Evolutionary conservation across 1,140 invertebrate species (phyloP).

Genomic region (Arctopsyche grandis): DNA sequence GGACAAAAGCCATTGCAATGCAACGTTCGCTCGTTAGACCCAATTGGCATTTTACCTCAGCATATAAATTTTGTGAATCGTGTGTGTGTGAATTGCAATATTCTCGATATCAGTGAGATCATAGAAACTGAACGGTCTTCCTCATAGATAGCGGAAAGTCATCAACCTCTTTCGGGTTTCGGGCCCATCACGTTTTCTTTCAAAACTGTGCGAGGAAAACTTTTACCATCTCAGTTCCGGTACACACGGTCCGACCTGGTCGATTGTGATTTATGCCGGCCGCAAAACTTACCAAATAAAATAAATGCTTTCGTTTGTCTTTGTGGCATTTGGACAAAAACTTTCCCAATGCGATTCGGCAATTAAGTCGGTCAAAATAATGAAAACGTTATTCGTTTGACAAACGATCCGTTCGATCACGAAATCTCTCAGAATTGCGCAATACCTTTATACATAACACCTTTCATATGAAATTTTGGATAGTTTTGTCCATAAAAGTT

Average conservation of each 20-base stretch:
- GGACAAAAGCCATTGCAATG: too few relatives aligned
- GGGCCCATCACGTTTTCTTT: slow-evolving; percentile 22
- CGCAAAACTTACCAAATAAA: too few relatives aligned
- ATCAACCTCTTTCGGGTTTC: not conserved
- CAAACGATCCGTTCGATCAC: slow-evolving; percentile 32
- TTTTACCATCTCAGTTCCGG: slow-evolving; percentile 6
- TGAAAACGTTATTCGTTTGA: slow-evolving; percentile 26
- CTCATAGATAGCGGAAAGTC: not conserved
- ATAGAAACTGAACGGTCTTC: too few relatives aligned
- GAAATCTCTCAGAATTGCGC: slow-evolving; percentile 20
- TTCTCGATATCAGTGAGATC: too few relatives aligned
- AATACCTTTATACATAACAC: not conserved
- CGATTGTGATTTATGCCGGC: slow-evolving; percentile 16
- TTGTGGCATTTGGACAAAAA: not conserved
- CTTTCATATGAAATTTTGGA: not conserved
- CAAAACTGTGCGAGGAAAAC: slow-evolving; percentile 6
- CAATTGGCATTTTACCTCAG: too few relatives aligned
- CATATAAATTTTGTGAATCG: too few relatives aligned
- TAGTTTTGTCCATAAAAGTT: too few relatives aligned
- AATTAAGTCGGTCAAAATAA: slow-evolving; percentile 31
- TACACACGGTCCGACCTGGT: not conserved
- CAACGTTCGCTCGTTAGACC: too few relatives aligned
- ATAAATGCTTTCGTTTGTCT: slow-evolving; percentile 30
- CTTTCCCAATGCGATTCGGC: slow-evolving; percentile 19
- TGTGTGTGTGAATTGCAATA: too few relatives aligned